Evolutionary conservation across 2,888 invertebrate species (phyloP), one percentile per base, ranked within the genome.

Genomic region (Temnothorax rugatulus): DNA sequence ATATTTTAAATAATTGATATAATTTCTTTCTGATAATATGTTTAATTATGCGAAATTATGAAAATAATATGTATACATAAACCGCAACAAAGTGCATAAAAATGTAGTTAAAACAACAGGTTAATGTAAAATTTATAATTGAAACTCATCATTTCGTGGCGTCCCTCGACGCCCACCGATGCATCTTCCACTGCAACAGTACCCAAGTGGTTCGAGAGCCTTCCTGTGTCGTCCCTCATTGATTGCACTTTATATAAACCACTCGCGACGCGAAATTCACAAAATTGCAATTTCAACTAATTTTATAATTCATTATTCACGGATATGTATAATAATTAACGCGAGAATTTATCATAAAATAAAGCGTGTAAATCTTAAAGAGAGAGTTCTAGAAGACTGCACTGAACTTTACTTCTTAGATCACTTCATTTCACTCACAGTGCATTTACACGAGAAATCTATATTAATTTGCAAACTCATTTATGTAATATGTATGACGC

Each of bases 61-160:
- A 29, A 0, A 69, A 50, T 34, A 68, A 68, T 68, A 69, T 25
- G 4, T 7, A 5, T 44, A 47, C 38, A 47, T n/a, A 9, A 50
- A n/a, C 4, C 4, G 25, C 11, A 47, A 61, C 11, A 50, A 69
- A 34, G 7, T 69, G n/a, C 11, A 29, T 25, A 69, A 34, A n/a
- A 50, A 29, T 69, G 7, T 29, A 69, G 13, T 13, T 50, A 69
- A 69, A 69, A 69, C 13, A n/a, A 69, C 13, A 13, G 7, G 13
- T 50, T 34, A 29, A 69, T 69, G 5, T 69, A n/a, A 69, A 47
- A 68, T 47, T 66, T 63, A 41, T 64, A 68, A 68, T 69, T 69
- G 4, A 69, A 69, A 69, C 29, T 69, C 69, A 69, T 11, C 50
- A 13, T 69, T 68, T 68, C 7, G 3, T n/a, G 29, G n/a, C 1